Percentiles rank a stretch among this genome's conserved stretches.
Evolutionary conservation across 2,888 invertebrate species (phyloP).

Genomic region (Cheilosia grossa): DNA sequence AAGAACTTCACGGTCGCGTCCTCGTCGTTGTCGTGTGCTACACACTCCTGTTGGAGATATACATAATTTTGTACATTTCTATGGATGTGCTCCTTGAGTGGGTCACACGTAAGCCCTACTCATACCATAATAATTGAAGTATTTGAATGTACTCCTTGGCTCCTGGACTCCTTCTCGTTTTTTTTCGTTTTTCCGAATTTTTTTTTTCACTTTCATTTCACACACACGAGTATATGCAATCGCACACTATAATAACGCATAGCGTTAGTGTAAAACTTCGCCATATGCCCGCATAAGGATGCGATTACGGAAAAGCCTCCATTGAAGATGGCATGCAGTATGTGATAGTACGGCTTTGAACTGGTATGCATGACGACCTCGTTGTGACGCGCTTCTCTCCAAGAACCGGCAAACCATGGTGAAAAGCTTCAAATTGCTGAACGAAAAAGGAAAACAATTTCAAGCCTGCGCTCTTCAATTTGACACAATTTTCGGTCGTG

Average conservation of each 20-base stretch:
- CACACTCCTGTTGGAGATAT: slow-evolving; percentile 13
- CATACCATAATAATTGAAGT: slow-evolving; percentile 64
- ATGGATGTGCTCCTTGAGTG: slow-evolving; percentile 26
- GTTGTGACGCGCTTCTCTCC: slow-evolving; percentile 55
- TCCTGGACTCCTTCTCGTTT: slow-evolving; percentile 9
- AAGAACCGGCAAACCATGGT: slow-evolving; percentile 63
- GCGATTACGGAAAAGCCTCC: slow-evolving; percentile 19
- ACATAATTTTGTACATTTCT: slow-evolving; percentile 16
- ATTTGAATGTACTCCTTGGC: slow-evolving; percentile 34
- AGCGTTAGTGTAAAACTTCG: neutral
- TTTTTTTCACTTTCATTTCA: slow-evolving; percentile 64
- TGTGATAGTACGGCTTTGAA: slow-evolving; percentile 28
- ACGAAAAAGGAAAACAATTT: slow-evolving; percentile 20
- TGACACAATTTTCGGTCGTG: slow-evolving; percentile 68
- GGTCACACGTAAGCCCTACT: slow-evolving; percentile 44
- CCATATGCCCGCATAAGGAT: slow-evolving; percentile 29
- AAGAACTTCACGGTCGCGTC: slow-evolving; percentile 73
- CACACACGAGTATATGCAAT: neutral
- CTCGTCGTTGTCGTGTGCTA: slow-evolving; percentile 36
- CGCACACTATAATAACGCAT: too few species aligned
- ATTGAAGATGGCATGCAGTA: slow-evolving; percentile 47
- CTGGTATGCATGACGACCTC: slow-evolving; percentile 58
- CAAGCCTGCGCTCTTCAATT: slow-evolving; percentile 69
- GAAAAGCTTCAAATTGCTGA: slow-evolving; percentile 64
- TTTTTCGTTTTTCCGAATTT: slow-evolving; percentile 19